Percentiles rank a stretch among this genome's conserved stretches.
These are phyloP conservation scores for Hippocampus guttulatus DNA, from an alignment of 2,113 vertebrate genomes.

Conservation along the genomic window DNA sequence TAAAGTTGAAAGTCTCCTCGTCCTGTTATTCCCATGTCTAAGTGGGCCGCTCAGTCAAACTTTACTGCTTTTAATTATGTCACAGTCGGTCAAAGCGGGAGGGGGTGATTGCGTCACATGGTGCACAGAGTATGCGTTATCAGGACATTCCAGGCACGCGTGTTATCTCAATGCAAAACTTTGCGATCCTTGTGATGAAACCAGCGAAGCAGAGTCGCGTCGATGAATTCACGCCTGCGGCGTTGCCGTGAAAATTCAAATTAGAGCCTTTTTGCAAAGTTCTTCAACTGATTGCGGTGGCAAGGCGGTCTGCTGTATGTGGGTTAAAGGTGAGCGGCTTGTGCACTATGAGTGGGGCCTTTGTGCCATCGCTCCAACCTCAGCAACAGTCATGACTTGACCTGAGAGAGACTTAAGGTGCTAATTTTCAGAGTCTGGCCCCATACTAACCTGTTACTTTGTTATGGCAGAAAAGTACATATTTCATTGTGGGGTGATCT, in stretches of 20 bases:
- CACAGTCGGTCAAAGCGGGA: conserved; percentile 16
- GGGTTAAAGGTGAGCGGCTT: conserved; percentile 30
- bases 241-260: not conserved
- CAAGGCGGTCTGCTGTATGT: not conserved
- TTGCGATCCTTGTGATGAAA: not conserved
- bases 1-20: conserved; percentile 41
- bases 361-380: not conserved
- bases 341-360: conserved; percentile 7
- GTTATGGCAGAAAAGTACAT: too few species aligned
- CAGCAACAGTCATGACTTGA: not conserved
- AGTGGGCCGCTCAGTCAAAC: conserved; percentile 25
- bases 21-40: conserved; percentile 29
- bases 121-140: not conserved
- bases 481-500: too few species aligned
- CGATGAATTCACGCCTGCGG: not conserved
- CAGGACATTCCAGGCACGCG: not conserved
- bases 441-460: not conserved
- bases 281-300: not conserved
- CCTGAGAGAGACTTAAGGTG: not conserved
- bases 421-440: not conserved
- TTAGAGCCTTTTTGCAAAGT: not conserved
- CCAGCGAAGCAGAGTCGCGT: not conserved
- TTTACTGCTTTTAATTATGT: conserved; percentile 34
- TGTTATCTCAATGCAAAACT: too few species aligned
- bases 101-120: not conserved